Conservation (phyloP, 2,888 invertebrate species). For the Octodonta nipae region DNA sequence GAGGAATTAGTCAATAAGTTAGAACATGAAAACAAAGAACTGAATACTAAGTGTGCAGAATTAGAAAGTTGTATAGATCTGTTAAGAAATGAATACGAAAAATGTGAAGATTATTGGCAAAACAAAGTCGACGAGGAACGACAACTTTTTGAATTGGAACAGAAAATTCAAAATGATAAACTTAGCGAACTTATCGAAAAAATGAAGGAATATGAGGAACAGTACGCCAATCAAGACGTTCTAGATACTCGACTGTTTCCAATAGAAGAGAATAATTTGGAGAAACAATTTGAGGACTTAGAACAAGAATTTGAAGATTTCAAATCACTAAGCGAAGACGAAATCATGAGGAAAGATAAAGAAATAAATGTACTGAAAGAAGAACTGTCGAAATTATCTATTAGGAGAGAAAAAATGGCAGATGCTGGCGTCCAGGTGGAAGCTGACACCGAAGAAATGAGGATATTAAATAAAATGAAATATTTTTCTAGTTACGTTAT, state of each 20-base stretch:
- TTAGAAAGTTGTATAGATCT: constrained; percentile 62
- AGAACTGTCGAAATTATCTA: constrained; percentile 35
- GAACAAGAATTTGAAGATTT: constrained; percentile 56
- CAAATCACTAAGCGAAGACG: constrained; percentile 38
- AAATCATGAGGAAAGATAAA: constrained; percentile 42
- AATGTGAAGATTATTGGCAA: constrained; percentile 79
- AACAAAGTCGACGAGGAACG: constrained; percentile 67
- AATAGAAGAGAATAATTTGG: constrained; percentile 64
- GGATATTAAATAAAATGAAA: constrained; percentile 23
- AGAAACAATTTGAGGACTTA: constrained; percentile 56
- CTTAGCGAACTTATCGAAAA: constrained; percentile 58
- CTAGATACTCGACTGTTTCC: constrained; percentile 49
- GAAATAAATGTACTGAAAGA: constrained; percentile 43
- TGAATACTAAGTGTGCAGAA: constrained; percentile 45
- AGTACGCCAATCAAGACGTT: constrained; percentile 43
- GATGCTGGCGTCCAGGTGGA: constrained; percentile 19
- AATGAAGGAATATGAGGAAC: constrained; percentile 69
- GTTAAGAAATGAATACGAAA: constrained; percentile 64
- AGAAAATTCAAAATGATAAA: constrained; percentile 61
- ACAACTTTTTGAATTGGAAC: constrained; percentile 59
- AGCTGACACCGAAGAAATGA: constrained; percentile 19
- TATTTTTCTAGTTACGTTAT: constrained; percentile 29
- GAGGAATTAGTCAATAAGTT: constrained; percentile 17
- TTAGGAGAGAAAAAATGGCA: constrained; percentile 20
- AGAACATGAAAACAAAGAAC: constrained; percentile 30